A percentile compares a stretch with the other conserved stretches of the same genome.
Evolutionary conservation across 2,797 vertebrate genomes (phyloP).

Genomic region (Gymnothorax javanicus): DNA sequence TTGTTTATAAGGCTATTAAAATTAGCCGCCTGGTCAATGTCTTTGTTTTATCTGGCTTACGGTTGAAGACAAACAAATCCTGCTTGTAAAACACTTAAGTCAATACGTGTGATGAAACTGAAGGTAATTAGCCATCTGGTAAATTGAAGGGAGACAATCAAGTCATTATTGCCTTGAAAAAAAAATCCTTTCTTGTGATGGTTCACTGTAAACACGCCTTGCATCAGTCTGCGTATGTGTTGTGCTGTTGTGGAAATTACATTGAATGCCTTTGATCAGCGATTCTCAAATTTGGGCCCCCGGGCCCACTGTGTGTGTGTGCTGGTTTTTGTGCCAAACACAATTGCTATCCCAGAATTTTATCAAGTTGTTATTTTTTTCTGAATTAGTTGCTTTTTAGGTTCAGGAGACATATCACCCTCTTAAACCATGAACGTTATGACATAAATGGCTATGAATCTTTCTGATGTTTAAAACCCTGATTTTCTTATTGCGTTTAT

Average conservation of each 20-base stretch:
- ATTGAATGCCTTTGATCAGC: background rate
- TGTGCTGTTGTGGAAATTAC: background rate
- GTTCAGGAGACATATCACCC: too few relatives aligned
- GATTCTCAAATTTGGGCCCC: too few relatives aligned
- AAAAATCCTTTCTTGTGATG: background rate
- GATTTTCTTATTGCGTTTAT: too few relatives aligned
- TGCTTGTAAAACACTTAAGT: background rate
- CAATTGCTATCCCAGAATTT: too few relatives aligned
- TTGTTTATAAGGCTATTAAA: background rate
- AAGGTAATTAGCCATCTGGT: background rate
- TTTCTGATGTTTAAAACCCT: too few relatives aligned
- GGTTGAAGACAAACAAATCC: background rate
- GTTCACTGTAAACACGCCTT: background rate
- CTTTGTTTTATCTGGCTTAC: background rate
- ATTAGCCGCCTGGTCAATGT: background rate
- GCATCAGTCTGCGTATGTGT: background rate
- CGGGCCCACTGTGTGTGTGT: too few relatives aligned
- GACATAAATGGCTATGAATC: too few relatives aligned
- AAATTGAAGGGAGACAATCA: background rate
- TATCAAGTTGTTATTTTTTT: too few relatives aligned
- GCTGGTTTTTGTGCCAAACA: too few relatives aligned
- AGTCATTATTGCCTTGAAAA: background rate
- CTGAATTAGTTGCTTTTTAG: too few relatives aligned
- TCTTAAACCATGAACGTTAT: too few relatives aligned
- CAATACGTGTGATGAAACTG: background rate